phyloP scores from a whole-genome alignment of 2,113 vertebrate genomes.

The Thalassarche chlororhynchos region DNA sequence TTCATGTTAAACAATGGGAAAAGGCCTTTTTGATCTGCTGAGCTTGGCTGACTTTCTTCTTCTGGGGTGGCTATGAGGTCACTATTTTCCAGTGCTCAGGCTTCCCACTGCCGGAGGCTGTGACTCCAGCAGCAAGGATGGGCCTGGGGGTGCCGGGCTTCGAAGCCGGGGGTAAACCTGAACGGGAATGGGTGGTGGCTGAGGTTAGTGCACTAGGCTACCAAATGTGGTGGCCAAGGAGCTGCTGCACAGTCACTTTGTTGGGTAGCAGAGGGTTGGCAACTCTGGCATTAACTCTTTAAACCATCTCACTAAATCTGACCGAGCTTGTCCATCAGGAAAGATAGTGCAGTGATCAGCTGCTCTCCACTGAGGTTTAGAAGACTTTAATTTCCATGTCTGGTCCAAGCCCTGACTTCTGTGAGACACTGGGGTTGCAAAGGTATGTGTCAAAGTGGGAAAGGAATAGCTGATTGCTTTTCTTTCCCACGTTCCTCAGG shows the following conservation, averaged over 20 bases:
- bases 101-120: background rate
- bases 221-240: background rate
- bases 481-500: background rate
- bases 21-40: background rate
- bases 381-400: background rate
- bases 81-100: background rate
- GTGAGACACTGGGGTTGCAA: background rate
- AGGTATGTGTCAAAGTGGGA: background rate
- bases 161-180: background rate
- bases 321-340: background rate
- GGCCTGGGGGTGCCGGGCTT: background rate
- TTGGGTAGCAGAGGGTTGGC: background rate
- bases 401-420: background rate
- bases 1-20: background rate
- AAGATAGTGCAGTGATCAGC: background rate
- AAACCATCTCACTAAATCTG: background rate
- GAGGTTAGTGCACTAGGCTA: background rate
- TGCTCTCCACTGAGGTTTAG: background rate
- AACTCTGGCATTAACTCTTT: background rate
- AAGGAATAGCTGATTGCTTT: background rate
- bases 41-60: background rate
- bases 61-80: accelerated
- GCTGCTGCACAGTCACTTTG: background rate
- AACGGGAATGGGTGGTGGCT: background rate
- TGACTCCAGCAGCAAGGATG: background rate